phyloP scores from a whole-genome alignment of 1,140 invertebrate species.

The Mycetomoellerius zeteki region DNA sequence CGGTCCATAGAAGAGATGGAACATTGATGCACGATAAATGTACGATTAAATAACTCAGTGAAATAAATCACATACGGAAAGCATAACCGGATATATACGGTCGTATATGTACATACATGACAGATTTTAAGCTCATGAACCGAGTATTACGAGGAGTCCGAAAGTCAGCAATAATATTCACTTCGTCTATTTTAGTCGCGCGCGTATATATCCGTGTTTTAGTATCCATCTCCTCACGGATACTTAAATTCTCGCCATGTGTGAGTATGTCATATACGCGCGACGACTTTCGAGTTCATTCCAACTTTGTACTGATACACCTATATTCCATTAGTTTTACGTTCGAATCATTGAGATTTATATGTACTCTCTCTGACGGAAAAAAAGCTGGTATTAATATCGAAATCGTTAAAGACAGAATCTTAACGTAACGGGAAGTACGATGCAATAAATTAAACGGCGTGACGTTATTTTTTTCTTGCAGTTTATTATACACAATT shows the following conservation, averaged over 20 bases:
- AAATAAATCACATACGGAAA: constrained; percentile 36
- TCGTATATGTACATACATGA: neutral
- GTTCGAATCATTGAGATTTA: constrained; percentile 48
- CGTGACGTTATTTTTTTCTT: neutral
- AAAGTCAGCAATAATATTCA: constrained; percentile 68
- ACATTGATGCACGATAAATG: constrained; percentile 43
- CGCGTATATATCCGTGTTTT: constrained; percentile 30
- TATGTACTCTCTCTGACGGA: neutral
- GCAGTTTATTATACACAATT: constrained; percentile 11
- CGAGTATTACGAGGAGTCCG: constrained; percentile 38
- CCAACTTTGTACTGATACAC: constrained; percentile 60
- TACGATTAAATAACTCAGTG: constrained; percentile 49
- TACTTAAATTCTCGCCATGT: constrained; percentile 46
- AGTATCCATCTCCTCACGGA: constrained; percentile 63
- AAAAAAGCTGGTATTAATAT: neutral
- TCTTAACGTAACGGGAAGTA: neutral
- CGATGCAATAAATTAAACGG: constrained; percentile 15
- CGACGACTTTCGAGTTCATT: constrained; percentile 57
- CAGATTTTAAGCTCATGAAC: constrained; percentile 47
- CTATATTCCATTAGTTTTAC: constrained; percentile 75
- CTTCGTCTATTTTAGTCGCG: constrained; percentile 38
- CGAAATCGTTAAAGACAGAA: constrained; percentile 22
- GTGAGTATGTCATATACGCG: neutral
- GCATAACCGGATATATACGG: neutral
- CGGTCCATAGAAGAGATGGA: neutral